These are phyloP conservation scores for Gobio occitaniae DNA, from an alignment of 2,797 vertebrate species.

Conservation along the genomic window DNA sequence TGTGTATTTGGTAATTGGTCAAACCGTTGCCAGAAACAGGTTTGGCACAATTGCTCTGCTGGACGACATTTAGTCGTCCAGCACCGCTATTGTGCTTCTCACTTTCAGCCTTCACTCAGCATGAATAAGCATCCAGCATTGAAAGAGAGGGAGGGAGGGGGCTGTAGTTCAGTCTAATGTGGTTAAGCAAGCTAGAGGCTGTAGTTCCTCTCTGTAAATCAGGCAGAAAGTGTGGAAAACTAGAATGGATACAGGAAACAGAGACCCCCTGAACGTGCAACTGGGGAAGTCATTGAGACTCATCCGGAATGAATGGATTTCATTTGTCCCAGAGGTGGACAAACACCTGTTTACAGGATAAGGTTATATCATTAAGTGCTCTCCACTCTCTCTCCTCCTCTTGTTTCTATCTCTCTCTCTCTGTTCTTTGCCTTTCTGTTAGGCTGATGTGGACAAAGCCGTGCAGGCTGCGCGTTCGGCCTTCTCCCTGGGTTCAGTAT, in stretches of 20 bases:
- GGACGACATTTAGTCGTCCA: conserved; percentile 43
- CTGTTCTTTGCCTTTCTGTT: conserved; percentile 35
- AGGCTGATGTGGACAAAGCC: conserved; percentile 95
- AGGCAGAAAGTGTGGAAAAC: conserved; percentile 54
- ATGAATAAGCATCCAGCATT: conserved; percentile 42
- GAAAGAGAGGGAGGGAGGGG: conserved; percentile 26
- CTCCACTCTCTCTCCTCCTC: neutral
- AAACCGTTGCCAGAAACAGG: conserved; percentile 30
- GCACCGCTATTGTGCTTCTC: conserved; percentile 43
- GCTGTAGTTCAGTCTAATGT: conserved; percentile 54
- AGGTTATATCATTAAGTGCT: conserved; percentile 31
- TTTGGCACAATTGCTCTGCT: conserved; percentile 47
- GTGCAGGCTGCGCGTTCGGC: conserved; percentile 93
- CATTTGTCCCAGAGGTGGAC: conserved; percentile 55
- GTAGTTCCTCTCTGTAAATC: conserved; percentile 48
- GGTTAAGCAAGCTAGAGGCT: conserved; percentile 47
- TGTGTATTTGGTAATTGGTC: conserved; percentile 41
- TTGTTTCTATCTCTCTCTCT: neutral
- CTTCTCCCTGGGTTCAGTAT: conserved; percentile 92
- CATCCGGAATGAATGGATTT: conserved; percentile 48
- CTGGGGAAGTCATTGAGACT: conserved; percentile 49
- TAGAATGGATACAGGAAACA: conserved; percentile 41
- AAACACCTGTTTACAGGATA: conserved; percentile 53
- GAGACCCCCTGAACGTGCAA: conserved; percentile 22
- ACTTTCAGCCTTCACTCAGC: conserved; percentile 43